These are phyloP conservation scores for Lordiphosa fenestrarum DNA, from an alignment of 2,888 invertebrate genomes.

Conservation along the genomic window DNA sequence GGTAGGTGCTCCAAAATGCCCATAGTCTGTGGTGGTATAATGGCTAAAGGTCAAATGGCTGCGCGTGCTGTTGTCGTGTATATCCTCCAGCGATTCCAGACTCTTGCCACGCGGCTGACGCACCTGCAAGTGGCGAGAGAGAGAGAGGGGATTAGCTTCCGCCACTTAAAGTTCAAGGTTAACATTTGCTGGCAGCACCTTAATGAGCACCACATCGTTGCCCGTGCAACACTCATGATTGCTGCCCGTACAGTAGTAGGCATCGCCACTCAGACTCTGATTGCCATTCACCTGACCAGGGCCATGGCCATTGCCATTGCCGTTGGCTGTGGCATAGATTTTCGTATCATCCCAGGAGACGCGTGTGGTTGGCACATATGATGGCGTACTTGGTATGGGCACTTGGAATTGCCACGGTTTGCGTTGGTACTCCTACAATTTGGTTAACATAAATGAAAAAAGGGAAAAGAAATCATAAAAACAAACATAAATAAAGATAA, in stretches of 20 bases:
- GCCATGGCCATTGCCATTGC: slow-evolving; percentile 28
- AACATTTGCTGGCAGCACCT: slow-evolving; percentile 64
- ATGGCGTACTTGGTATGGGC: slow-evolving; percentile 78
- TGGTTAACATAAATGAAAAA: slow-evolving; percentile 3
- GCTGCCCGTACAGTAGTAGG: slow-evolving; percentile 78
- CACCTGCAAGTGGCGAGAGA: slow-evolving; percentile 81
- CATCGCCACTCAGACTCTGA: slow-evolving; percentile 47
- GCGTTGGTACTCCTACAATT: slow-evolving; percentile 70
- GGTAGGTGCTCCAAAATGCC: slow-evolving; percentile 77
- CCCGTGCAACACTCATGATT: slow-evolving; percentile 79
- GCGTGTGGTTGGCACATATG: slow-evolving; percentile 77
- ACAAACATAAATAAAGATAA: slow-evolving; percentile 7
- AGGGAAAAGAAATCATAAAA: background rate
- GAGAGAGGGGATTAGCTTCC: slow-evolving; percentile 16
- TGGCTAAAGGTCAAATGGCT: slow-evolving; percentile 81
- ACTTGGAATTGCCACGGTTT: slow-evolving; percentile 77
- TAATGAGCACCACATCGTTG: slow-evolving; percentile 80
- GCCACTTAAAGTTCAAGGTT: slow-evolving; percentile 60
- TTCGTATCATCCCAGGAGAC: slow-evolving; percentile 80
- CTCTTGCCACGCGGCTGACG: slow-evolving; percentile 92
- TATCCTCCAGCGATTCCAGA: slow-evolving; percentile 91
- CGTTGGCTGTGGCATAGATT: slow-evolving; percentile 66
- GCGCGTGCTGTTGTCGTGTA: slow-evolving; percentile 83
- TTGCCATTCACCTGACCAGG: slow-evolving; percentile 20
- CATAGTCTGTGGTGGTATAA: slow-evolving; percentile 80